These are phyloP conservation scores for Heliocidaris tuberculata DNA, from an alignment of 35 echinoderm and acorn worm species.

Conservation along the genomic window DNA sequence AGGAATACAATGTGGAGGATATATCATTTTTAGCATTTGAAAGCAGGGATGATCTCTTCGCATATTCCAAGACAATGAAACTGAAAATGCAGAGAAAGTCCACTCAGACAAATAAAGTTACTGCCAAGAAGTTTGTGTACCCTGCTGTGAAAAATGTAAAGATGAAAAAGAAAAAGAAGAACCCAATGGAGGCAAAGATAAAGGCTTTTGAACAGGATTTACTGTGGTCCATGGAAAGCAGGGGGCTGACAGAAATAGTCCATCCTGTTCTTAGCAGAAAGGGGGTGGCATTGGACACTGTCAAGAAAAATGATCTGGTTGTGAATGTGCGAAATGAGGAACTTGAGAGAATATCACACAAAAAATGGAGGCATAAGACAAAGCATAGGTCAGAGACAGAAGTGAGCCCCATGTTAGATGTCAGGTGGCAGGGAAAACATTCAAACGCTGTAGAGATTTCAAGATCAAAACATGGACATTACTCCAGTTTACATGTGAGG, in stretches of 20 bases:
- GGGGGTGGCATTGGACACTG: conserved; percentile 54
- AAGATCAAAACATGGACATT: background rate
- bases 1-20: conserved; percentile 55
- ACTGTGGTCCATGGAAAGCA: background rate
- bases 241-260: conserved; percentile 43
- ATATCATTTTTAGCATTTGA: conserved; percentile 68
- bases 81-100: conserved; percentile 15
- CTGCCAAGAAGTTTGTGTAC: background rate
- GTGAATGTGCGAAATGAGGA: background rate
- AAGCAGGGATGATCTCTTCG: conserved; percentile 53
- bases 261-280: conserved; percentile 58
- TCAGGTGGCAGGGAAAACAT: background rate
- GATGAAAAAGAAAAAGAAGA: conserved; percentile 18
- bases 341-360: background rate
- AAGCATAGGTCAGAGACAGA: background rate
- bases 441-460: background rate
- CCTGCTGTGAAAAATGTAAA: conserved; percentile 18
- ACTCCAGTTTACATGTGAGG: background rate
- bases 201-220: background rate
- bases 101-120: background rate
- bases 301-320: conserved; percentile 17
- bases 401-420: background rate
- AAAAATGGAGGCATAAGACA: background rate
- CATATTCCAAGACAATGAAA: conserved; percentile 38
- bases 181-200: background rate